Evolutionary conservation across 1,140 invertebrate genomes (phyloP), one percentile per base, ranked within the genome.

Genomic region (Arctopsyche grandis): DNA sequence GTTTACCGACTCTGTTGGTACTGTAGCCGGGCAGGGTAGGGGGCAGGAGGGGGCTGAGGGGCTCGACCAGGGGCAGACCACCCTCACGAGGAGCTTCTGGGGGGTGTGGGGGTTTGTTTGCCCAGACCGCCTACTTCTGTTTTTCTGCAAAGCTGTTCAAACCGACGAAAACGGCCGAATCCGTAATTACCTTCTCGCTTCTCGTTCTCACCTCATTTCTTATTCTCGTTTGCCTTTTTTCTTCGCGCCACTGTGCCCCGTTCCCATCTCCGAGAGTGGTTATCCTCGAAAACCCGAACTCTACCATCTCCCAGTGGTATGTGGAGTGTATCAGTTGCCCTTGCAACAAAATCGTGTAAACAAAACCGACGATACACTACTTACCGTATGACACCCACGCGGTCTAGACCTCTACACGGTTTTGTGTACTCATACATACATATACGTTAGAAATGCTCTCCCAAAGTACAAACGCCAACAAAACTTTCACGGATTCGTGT

Each of bases 1-100:
- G 80, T 81, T 81, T 81, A 74, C 80, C 80, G 44, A 77, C 76
- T 77, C 9, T 76, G 74, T 76, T 76, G 58, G 52, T 60, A 58
- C 21, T 60, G 48, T 74, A 16, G 14, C 19, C 24, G 24, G 16
- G 69, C 69, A 19, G 26, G 24, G 71, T 9, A 9, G 71, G 71
- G n/a, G 71, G 1, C 9, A 14, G 12, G 26, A 44, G 38, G 9
- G 10, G 38, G 38, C 12, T 52, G 22, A 16, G 44, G 74, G 48
- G 9, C 7, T 9, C 21, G 69, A 22, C 9, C 52, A 38, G 26
- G 69, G 14, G 71, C 43, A 16, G 46, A 14, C 24, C 56, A 48
- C 75, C 24, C 75, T 9, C 4, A 56, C n/a, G 58, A 22, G 56
- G 38, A 4, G 5, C 22, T 19, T 21, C 38, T 48, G 38, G 24